Percentiles rank a stretch among this genome's conserved stretches.
Evolutionary conservation across 2,797 vertebrate species (phyloP).

Genomic region (Crenichthys baileyi): DNA sequence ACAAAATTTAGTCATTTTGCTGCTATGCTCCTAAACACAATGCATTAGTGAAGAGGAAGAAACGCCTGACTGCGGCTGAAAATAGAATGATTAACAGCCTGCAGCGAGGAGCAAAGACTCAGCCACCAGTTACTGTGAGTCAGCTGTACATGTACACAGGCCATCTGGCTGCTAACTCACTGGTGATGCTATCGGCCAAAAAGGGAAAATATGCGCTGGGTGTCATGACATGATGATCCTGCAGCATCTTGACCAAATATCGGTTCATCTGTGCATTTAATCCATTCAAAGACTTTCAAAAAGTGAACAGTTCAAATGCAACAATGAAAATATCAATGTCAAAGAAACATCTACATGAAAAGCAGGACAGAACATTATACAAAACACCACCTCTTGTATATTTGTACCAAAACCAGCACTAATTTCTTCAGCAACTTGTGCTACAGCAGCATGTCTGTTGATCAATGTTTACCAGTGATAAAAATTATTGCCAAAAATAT

Average conservation of each 20-base stretch:
- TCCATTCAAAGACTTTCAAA: neutral
- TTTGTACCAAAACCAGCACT: neutral
- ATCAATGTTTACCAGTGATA: neutral
- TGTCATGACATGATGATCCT: constrained; percentile 42
- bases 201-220: constrained; percentile 45
- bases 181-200: constrained; percentile 42
- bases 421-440: neutral
- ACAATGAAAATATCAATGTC: neutral
- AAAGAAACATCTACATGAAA: neutral
- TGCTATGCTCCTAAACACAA: constrained; percentile 44
- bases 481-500: neutral
- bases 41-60: constrained; percentile 37
- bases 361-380: neutral
- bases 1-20: constrained; percentile 59
- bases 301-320: neutral
- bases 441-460: neutral
- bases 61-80: constrained; percentile 49
- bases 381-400: neutral
- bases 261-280: constrained; percentile 13
- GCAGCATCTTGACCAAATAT: constrained; percentile 33
- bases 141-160: constrained; percentile 59
- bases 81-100: constrained; percentile 61
- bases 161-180: constrained; percentile 61
- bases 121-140: constrained; percentile 63
- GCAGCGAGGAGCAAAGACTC: constrained; percentile 45